phyloP scores from a whole-genome alignment of 2,888 invertebrate genomes.

The Harpagoxenus sublaevis region DNA sequence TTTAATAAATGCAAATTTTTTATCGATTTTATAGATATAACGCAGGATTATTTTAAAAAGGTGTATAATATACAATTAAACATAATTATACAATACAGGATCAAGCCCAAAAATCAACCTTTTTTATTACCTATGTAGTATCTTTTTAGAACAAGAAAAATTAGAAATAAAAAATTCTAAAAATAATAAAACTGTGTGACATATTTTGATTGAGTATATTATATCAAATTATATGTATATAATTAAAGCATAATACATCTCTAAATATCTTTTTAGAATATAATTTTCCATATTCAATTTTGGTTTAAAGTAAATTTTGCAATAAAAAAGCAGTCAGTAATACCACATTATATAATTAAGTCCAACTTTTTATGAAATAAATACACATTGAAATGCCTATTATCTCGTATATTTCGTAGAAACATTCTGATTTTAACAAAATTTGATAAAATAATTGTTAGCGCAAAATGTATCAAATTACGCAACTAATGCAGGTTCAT shows the following conservation, averaged over 20 bases:
- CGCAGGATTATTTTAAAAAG: neutral
- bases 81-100: neutral
- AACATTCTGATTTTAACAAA: constrained; percentile 4
- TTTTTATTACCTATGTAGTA: neutral
- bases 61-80: neutral
- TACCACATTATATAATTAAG: neutral
- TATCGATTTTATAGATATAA: neutral
- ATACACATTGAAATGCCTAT: neutral
- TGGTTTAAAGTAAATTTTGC: neutral
- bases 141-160: neutral
- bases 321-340: neutral
- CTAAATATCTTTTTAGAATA: neutral
- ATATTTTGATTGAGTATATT: neutral
- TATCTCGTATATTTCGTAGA: neutral
- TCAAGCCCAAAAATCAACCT: neutral
- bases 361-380: neutral
- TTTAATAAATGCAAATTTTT: neutral
- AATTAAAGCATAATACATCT: neutral
- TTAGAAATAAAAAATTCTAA: neutral
- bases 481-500: constrained; percentile 3
- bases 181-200: neutral
- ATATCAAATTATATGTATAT: neutral
- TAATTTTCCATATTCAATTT: neutral
- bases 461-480: constrained; percentile 11
- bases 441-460: constrained; percentile 12